Conservation (phyloP, 2,888 invertebrate genomes). For the Ormyrus labotus region DNA sequence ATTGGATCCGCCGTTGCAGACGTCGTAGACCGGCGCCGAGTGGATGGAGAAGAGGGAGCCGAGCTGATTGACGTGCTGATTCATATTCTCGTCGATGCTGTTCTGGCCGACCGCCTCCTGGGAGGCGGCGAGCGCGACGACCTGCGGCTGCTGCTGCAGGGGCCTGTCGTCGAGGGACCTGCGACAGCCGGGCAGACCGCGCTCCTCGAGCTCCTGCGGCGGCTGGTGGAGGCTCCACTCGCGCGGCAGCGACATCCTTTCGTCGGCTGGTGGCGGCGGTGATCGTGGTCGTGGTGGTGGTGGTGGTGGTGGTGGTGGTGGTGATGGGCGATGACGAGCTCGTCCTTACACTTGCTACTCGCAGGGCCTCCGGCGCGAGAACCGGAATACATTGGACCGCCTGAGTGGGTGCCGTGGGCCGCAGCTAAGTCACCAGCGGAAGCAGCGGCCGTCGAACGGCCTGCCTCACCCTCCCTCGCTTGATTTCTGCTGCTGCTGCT, state of each 20-base stretch:
- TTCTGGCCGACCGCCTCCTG: slow-evolving; percentile 69
- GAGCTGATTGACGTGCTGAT: slow-evolving; percentile 73
- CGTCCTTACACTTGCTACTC: slow-evolving; percentile 33
- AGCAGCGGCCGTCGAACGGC: no score
- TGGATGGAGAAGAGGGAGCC: slow-evolving; percentile 83
- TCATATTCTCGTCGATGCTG: slow-evolving; percentile 72
- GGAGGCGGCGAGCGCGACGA: slow-evolving; percentile 63
- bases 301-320: slow-evolving; percentile 13
- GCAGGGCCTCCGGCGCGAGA: slow-evolving; percentile 67
- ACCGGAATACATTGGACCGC: slow-evolving; percentile 75
- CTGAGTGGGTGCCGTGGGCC: slow-evolving; percentile 61
- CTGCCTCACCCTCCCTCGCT: no score
- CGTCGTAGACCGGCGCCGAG: slow-evolving; percentile 80
- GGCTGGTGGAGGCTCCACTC: slow-evolving; percentile 79
- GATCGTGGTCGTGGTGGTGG: slow-evolving; percentile 58
- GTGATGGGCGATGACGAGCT: not conserved
- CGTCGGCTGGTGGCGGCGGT: not conserved
- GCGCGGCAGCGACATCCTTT: slow-evolving; percentile 78
- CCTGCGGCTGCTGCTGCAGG: not conserved
- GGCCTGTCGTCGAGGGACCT: slow-evolving; percentile 59
- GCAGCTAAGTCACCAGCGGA: slow-evolving; percentile 2
- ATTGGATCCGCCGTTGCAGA: slow-evolving; percentile 64
- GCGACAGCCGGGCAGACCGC: not conserved
- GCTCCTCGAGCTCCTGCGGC: slow-evolving; percentile 17
- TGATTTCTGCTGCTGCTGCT: no score